Percentiles rank a stretch among this genome's conserved stretches.
phyloP scores from a whole-genome alignment of 2,797 vertebrate species.

The Sebastolobus altivelis region DNA sequence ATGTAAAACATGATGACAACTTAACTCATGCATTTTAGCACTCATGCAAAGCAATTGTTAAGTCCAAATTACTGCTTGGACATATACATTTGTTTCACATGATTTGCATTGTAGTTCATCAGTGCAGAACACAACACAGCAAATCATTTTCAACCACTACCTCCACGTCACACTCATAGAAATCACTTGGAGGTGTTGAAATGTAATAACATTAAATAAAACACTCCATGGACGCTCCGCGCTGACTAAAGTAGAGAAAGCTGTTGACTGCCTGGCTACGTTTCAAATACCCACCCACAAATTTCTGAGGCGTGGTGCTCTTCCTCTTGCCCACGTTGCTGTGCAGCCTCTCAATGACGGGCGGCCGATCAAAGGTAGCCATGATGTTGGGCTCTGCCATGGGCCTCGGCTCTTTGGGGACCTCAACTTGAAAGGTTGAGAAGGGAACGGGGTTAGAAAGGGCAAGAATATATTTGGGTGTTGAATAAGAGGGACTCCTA shows the following conservation, averaged over 20 bases:
- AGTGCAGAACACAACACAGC: not conserved
- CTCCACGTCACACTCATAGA: not conserved
- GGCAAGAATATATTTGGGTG: not conserved
- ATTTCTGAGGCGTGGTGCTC: slow-evolving; percentile 99
- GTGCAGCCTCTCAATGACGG: slow-evolving; percentile 96
- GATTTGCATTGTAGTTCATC: not conserved
- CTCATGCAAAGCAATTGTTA: not conserved
- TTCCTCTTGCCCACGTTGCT: slow-evolving; percentile 98
- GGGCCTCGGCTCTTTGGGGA: slow-evolving; percentile 90
- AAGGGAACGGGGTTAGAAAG: not conserved
- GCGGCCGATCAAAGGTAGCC: slow-evolving; percentile 93
- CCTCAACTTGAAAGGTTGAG: slow-evolving; percentile 82
- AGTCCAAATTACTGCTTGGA: not conserved
- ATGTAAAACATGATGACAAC: not conserved
- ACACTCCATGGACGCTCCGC: not conserved
- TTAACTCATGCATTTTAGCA: not conserved
- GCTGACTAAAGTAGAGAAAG: not conserved
- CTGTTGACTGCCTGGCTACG: not conserved
- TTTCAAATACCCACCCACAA: slow-evolving; percentile 90
- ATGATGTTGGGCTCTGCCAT: slow-evolving; percentile 90
- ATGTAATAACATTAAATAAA: not conserved
- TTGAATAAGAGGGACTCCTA: not conserved
- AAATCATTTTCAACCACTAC: not conserved
- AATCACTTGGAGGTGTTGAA: not conserved
- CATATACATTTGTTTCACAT: not conserved